Conservation (phyloP, 2,888 invertebrate genomes). For the Dryomyza anilis region DNA sequence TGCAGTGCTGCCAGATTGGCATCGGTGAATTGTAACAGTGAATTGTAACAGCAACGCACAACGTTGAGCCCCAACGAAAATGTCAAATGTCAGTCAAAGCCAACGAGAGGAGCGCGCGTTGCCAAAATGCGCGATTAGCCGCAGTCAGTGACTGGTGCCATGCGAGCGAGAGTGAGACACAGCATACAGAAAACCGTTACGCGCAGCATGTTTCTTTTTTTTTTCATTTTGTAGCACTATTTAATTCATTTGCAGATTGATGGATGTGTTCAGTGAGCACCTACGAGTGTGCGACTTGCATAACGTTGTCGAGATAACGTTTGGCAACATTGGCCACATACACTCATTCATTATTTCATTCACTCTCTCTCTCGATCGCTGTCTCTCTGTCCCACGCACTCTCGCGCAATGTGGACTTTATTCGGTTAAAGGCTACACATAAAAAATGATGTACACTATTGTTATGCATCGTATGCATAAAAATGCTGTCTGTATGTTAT, state of each 20-base stretch:
- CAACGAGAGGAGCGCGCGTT: slow-evolving; percentile 39
- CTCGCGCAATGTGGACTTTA: slow-evolving; percentile 2
- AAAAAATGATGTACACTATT: too few relatives aligned
- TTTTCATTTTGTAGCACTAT: too few relatives aligned
- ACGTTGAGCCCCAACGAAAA: slow-evolving; percentile 13
- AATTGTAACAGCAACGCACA: not conserved
- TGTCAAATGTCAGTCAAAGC: slow-evolving; percentile 51
- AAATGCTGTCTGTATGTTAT: too few relatives aligned
- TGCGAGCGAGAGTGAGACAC: not conserved
- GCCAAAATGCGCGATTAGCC: slow-evolving; percentile 25
- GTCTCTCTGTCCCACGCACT: not conserved
- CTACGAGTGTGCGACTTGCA: slow-evolving; percentile 2
- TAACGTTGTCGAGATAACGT: slow-evolving; percentile 16
- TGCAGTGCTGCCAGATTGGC: slow-evolving; percentile 10
- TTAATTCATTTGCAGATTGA: too few relatives aligned
- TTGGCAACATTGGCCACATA: not conserved
- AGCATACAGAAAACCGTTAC: slow-evolving; percentile 10
- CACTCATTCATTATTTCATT: slow-evolving; percentile 2
- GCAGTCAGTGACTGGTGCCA: slow-evolving; percentile 36
- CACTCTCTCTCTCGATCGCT: not conserved
- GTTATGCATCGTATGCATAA: too few relatives aligned
- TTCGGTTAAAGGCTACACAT: too few relatives aligned
- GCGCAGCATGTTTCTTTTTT: not conserved
- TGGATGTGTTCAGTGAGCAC: slow-evolving; percentile 15
- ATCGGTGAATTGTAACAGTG: not conserved